A percentile compares a stretch with the other conserved stretches of the same genome.
These are phyloP conservation scores for Arremon brunneinucha DNA, from an alignment of 2,797 vertebrate species.

Conservation along the genomic window DNA sequence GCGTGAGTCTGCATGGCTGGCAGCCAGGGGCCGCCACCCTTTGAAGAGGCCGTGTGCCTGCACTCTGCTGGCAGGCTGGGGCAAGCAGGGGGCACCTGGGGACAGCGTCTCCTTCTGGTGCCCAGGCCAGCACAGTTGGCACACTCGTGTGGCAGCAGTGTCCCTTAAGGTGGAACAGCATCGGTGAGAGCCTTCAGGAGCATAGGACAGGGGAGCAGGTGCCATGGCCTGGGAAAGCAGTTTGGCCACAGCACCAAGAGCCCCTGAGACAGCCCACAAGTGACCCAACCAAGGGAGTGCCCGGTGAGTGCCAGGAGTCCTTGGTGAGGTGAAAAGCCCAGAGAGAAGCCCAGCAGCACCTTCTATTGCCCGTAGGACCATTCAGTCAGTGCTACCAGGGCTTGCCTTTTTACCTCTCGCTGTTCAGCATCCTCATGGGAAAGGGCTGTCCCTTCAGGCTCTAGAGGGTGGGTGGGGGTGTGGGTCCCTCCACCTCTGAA, in stretches of 20 bases:
- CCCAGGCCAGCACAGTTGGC: background rate
- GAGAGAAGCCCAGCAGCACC: background rate
- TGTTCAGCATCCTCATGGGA: background rate
- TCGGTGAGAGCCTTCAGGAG: background rate
- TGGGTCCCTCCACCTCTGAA: background rate
- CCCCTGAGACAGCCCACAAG: background rate
- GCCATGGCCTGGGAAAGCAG: background rate
- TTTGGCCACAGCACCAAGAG: rapidly evolving
- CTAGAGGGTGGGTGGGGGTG: rapidly evolving
- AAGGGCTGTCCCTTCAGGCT: background rate
- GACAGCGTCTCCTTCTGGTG: background rate
- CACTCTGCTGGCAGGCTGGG: background rate
- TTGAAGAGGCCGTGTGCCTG: background rate
- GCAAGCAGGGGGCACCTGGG: background rate
- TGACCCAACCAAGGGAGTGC: background rate
- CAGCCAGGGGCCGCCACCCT: background rate
- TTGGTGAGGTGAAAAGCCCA: background rate
- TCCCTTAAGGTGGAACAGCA: background rate
- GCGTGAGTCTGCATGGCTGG: rapidly evolving
- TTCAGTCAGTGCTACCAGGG: background rate
- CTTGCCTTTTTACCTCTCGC: background rate
- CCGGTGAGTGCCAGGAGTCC: background rate
- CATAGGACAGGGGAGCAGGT: background rate
- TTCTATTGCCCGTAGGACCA: rapidly evolving
- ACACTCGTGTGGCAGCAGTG: rapidly evolving